Evolutionary conservation across 2,888 invertebrate genomes (phyloP).

Genomic region (Uloborus plumipes): DNA sequence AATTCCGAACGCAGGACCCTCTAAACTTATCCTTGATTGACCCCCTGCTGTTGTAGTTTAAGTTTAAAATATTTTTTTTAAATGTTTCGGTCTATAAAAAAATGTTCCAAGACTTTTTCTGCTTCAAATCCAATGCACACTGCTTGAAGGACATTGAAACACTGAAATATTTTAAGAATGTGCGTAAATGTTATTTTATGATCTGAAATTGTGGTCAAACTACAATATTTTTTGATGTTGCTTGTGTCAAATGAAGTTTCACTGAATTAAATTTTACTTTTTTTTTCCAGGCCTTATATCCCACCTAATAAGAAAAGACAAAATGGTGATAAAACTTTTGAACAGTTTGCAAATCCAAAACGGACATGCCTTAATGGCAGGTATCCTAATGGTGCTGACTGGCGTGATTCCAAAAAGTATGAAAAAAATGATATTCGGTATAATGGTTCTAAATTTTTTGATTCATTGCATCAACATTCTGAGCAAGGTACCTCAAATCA

Average conservation of each 20-base stretch:
- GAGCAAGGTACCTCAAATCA: not conserved
- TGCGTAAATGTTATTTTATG: too few species aligned
- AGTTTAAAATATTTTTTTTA: too few species aligned
- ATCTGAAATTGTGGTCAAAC: too few species aligned
- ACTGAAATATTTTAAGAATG: too few species aligned
- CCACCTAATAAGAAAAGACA: constrained; percentile 50
- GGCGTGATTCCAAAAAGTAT: constrained; percentile 8
- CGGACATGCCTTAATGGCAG: constrained; percentile 49
- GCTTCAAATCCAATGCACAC: too few species aligned
- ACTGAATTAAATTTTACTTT: not conserved
- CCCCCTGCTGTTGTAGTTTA: too few species aligned
- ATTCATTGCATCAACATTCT: not conserved
- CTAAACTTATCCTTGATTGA: too few species aligned
- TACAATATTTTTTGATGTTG: too few species aligned
- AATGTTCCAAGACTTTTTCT: too few species aligned
- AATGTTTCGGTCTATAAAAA: too few species aligned
- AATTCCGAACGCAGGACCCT: too few species aligned
- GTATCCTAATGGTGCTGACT: constrained; percentile 15
- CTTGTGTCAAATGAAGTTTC: not conserved
- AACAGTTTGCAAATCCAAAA: constrained; percentile 37
- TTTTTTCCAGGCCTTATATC: constrained; percentile 17
- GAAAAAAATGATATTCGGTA: not conserved
- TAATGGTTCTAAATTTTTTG: constrained; percentile 1
- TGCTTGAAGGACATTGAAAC: too few species aligned
- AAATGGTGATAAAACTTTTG: constrained; percentile 55